Evolutionary conservation across 2,797 vertebrate species (phyloP).

Genomic region (Malurus leucopterus): DNA sequence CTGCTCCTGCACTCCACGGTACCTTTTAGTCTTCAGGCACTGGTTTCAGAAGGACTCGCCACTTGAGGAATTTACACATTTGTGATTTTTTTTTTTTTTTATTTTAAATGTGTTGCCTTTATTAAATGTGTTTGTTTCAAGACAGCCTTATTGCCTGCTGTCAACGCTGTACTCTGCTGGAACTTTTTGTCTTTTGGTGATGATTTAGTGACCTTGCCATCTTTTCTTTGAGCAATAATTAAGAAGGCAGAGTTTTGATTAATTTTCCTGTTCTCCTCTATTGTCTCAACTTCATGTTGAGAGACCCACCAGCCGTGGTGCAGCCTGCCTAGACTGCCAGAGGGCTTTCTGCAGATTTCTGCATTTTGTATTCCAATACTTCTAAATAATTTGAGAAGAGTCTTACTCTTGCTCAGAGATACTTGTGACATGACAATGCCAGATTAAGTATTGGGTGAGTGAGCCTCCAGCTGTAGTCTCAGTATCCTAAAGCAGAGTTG

Average conservation of each 20-base stretch:
- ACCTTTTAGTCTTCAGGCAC: not conserved
- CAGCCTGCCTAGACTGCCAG: not conserved
- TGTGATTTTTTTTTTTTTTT: not conserved
- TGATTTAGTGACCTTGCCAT: not conserved
- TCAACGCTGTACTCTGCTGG: not conserved
- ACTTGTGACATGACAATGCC: not conserved
- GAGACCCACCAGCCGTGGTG: not conserved
- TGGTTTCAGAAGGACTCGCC: not conserved
- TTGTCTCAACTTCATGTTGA: not conserved
- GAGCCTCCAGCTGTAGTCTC: not conserved
- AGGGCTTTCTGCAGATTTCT: slow-evolving; percentile 5
- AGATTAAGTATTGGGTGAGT: not conserved
- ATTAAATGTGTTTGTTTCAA: slow-evolving; percentile 34
- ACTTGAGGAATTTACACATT: not conserved
- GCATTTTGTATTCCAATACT: not conserved
- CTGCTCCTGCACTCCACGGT: not conserved
- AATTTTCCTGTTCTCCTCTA: not conserved
- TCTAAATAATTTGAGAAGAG: not conserved
- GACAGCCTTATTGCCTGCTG: slow-evolving; percentile 1
- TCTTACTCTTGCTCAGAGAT: not conserved
- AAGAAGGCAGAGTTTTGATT: not conserved
- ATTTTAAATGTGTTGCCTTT: slow-evolving; percentile 21
- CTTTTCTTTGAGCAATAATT: slow-evolving; percentile 25
- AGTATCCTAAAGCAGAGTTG: not conserved
- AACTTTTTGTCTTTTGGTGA: not conserved